These are phyloP conservation scores for Parasteatoda lunata DNA, from an alignment of 2,888 invertebrate species.

Conservation along the genomic window DNA sequence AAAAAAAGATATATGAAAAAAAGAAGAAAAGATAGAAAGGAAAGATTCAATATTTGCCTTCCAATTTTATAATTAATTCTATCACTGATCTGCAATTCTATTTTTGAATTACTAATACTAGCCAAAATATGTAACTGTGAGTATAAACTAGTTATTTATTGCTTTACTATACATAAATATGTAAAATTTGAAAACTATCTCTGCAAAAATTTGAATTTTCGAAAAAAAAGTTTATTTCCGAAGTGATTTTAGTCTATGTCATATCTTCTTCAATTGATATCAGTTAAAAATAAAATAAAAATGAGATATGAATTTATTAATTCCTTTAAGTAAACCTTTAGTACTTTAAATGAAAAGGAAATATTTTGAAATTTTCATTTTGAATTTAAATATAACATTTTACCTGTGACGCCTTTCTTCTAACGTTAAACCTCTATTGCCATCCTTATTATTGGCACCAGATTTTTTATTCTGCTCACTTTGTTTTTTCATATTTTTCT, in stretches of 20 bases:
- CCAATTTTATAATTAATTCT: background rate
- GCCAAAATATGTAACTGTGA: too few species aligned
- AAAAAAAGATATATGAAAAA: background rate
- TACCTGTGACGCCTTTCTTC: constrained; percentile 70
- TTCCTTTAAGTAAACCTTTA: too few species aligned
- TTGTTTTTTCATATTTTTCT: constrained; percentile 74
- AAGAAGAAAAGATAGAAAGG: too few species aligned
- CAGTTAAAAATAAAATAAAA: background rate
- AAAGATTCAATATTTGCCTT: background rate
- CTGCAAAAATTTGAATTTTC: too few species aligned
- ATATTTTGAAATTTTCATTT: background rate
- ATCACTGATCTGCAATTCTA: background rate
- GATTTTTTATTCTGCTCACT: constrained; percentile 72
- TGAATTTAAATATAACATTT: background rate
- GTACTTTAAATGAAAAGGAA: background rate
- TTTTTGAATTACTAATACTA: background rate
- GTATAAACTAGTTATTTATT: too few species aligned
- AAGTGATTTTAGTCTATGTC: background rate
- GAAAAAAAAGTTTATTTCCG: background rate
- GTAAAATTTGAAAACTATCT: background rate
- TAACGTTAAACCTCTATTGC: constrained; percentile 70
- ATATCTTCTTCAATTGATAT: background rate
- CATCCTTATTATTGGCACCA: constrained; percentile 71
- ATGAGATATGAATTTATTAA: too few species aligned
- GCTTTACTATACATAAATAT: too few species aligned